Evolutionary conservation across 2,113 vertebrate genomes (phyloP), one percentile per base, ranked within the genome.

Genomic region (Upupa epops): DNA sequence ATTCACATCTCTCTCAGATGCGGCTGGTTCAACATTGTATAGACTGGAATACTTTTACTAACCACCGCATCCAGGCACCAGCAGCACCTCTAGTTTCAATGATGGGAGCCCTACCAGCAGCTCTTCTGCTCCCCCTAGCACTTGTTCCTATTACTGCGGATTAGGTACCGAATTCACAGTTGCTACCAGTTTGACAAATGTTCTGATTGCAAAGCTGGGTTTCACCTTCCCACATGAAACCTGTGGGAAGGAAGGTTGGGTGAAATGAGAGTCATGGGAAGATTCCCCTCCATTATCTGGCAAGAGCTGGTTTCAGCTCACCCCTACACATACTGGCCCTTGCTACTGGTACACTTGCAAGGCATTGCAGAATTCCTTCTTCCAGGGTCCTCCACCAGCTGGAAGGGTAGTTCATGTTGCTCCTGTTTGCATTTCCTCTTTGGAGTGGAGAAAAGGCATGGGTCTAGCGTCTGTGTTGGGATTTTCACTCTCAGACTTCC

Each of bases 111-210:
- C 19, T 20, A 13, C 51, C 70, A 25, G 28, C 70, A 61, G 92
- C 86, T 92, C 93, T 94, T 58, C 81, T 21, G 74, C 96, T 91
- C 96, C 96, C 95, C 74, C 96, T 96, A 89, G 68, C 86, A 40
- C 74, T 49, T 42, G 29, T 6, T 85, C 52, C 60, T 36, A 4
- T 64, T 21, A 71, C 21, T 83, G 93, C 96, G 79, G 37, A n/a
- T 71, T 59, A 37, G 15, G 88, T 12, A 42, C 3, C 3, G 65
- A 25, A 51, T 6, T 13, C 59, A 59, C 70, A 5, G 3, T 34
- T 16, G 18, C 46, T 42, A 1, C 69, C 28, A 24, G 36, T 77
- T 26, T 28, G 73, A 59, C 73, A 54, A 42, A 2, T 0, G 36
- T 16, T 72, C 74, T 26, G 61, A 79, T 6, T 14, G 86, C 83